A percentile compares a stretch with the other conserved stretches of the same genome.
Evolutionary conservation across 30 jellyfish, hydroid and myxozoan genomes (phyloP).

Genomic region (Aurelia sp.): DNA sequence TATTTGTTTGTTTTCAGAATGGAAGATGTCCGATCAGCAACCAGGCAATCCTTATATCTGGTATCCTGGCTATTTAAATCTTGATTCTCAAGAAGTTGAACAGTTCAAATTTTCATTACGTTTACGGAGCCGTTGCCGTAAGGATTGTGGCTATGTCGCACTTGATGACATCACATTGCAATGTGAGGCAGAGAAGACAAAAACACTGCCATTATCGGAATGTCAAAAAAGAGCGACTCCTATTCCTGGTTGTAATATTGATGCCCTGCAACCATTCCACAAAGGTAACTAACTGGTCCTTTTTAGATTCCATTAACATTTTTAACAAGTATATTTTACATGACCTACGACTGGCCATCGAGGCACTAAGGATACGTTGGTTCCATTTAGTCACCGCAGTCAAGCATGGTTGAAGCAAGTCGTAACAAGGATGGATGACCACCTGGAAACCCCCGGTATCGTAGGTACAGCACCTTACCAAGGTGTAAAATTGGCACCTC

Average conservation of each 20-base stretch:
- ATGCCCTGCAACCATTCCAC: constrained; percentile 72
- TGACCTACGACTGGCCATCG: no score
- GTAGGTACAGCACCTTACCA: no score
- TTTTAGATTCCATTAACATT: not conserved
- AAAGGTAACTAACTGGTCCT: constrained; percentile 55
- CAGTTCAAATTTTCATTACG: constrained; percentile 64
- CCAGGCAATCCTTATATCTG: constrained; percentile 61
- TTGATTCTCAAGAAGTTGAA: constrained; percentile 17
- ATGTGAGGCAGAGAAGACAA: constrained; percentile 60
- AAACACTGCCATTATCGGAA: constrained; percentile 25
- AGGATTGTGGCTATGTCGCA: constrained; percentile 73
- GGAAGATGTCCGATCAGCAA: constrained; percentile 72
- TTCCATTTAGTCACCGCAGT: no score
- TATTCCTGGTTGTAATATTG: constrained; percentile 71
- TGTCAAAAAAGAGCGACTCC: constrained; percentile 62
- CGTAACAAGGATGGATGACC: no score
- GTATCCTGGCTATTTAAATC: constrained; percentile 50
- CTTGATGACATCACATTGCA: constrained; percentile 76
- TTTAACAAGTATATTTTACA: no score
- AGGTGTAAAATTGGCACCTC: no score
- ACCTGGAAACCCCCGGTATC: no score
- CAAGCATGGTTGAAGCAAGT: no score
- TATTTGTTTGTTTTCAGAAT: constrained; percentile 21
- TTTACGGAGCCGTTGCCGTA: constrained; percentile 38
- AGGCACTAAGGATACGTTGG: no score